A percentile compares a stretch with the other conserved stretches of the same genome.
These are phyloP conservation scores for Arrhopalites spinosus DNA, from an alignment of 2,888 invertebrate species.

Conservation along the genomic window DNA sequence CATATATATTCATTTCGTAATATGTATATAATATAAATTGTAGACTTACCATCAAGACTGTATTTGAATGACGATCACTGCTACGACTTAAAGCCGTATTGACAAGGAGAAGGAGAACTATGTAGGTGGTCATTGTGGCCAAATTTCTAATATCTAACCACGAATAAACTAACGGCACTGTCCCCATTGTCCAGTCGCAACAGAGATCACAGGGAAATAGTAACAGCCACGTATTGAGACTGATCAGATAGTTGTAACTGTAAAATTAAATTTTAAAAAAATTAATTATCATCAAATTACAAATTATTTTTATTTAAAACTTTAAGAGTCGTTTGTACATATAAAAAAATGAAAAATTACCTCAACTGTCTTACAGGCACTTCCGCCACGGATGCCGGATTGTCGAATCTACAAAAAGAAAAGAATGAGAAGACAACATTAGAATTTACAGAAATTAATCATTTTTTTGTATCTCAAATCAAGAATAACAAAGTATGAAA, in stretches of 20 bases:
- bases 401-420: constrained; percentile 79
- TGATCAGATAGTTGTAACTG: constrained; percentile 83
- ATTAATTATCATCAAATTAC: too few species aligned
- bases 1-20: neutral
- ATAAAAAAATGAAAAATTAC: neutral
- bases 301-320: too few species aligned
- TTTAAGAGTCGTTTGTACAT: too few species aligned
- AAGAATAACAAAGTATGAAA: neutral
- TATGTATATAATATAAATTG: neutral
- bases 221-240: constrained; percentile 87
- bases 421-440: neutral
- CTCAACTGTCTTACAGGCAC: constrained; percentile 86
- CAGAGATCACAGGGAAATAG: constrained; percentile 73
- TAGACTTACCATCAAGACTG: constrained; percentile 70
- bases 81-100: constrained; percentile 59
- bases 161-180: constrained; percentile 81
- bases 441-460: too few species aligned
- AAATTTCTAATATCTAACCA: constrained; percentile 81
- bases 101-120: constrained; percentile 59
- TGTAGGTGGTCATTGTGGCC: constrained; percentile 73
- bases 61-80: constrained; percentile 68
- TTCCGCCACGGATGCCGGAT: constrained; percentile 88
- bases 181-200: constrained; percentile 96
- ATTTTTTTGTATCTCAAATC: neutral
- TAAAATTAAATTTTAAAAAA: too few species aligned